Conservation (phyloP, 2,113 vertebrate species). For the Psephotus haematonotus region DNA sequence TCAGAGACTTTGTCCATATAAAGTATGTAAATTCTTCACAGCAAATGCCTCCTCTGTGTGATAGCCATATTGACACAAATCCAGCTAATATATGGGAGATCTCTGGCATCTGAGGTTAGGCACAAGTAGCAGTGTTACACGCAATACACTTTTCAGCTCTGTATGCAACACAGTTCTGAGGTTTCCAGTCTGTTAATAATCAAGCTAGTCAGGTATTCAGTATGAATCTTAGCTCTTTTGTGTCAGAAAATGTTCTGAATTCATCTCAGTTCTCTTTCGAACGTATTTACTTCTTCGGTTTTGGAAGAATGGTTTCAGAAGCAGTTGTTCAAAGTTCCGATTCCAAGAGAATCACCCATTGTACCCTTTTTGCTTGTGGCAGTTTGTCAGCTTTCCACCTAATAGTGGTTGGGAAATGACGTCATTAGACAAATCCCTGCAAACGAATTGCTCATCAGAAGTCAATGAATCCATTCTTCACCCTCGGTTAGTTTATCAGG, state of each 20-base stretch:
- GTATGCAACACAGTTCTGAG: not conserved
- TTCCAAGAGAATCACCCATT: not conserved
- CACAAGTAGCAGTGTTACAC: not conserved
- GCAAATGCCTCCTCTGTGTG: not conserved
- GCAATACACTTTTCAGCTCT: not conserved
- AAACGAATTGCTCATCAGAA: not conserved
- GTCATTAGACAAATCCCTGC: not conserved
- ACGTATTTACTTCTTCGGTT: not conserved
- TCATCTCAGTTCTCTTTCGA: not conserved
- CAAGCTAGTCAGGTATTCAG: not conserved
- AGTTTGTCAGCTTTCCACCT: not conserved
- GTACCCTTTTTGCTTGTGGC: slow-evolving; percentile 7
- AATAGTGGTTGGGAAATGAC: not conserved
- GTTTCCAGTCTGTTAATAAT: not conserved
- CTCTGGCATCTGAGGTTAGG: not conserved
- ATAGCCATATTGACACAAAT: slow-evolving; percentile 27
- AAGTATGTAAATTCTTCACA: not conserved
- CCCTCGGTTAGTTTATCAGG: not conserved
- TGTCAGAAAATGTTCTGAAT: not conserved
- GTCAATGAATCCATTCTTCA: not conserved
- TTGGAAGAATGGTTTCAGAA: slow-evolving; percentile 3
- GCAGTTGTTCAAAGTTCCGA: not conserved
- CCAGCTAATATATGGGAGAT: not conserved
- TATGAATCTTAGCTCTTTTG: not conserved
- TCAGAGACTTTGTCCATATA: not conserved